Evolutionary conservation across 35 echinoderm and acorn worm genomes (phyloP).

Genomic region (Heliocidaris tuberculata): DNA sequence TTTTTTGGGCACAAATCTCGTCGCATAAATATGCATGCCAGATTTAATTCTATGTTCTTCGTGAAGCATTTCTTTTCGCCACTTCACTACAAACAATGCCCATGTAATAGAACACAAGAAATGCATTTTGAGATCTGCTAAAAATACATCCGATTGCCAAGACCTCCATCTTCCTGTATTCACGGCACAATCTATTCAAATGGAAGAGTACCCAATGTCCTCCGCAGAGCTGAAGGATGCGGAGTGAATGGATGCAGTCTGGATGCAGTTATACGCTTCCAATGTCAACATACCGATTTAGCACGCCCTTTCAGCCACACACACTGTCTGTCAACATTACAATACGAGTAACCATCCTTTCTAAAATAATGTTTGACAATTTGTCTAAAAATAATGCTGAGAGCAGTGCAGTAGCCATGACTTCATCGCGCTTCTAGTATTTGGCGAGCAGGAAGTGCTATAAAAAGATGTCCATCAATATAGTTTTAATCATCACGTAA

Average conservation of each 20-base stretch:
- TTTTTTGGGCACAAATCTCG: neutral
- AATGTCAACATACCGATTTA: slow-evolving; percentile 12
- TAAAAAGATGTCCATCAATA: slow-evolving; percentile 3
- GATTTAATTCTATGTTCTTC: neutral
- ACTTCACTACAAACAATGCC: neutral
- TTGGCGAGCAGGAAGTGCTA: neutral
- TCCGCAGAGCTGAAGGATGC: neutral
- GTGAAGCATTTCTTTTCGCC: neutral
- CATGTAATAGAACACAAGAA: neutral
- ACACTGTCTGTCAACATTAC: slow-evolving; percentile 16
- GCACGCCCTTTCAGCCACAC: neutral
- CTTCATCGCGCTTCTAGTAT: neutral
- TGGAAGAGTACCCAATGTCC: neutral
- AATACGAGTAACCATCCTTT: neutral
- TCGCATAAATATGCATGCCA: neutral
- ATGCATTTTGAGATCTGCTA: neutral
- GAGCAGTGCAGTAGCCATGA: neutral
- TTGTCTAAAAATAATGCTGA: neutral
- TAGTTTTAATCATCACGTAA: neutral
- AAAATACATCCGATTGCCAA: neutral
- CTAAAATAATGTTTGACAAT: slow-evolving; percentile 19
- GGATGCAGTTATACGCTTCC: neutral
- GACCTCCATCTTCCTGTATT: neutral
- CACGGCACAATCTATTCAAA: neutral
- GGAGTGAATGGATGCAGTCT: neutral